phyloP scores from a whole-genome alignment of 2,113 vertebrate species.

The Aptenodytes forsteri region DNA sequence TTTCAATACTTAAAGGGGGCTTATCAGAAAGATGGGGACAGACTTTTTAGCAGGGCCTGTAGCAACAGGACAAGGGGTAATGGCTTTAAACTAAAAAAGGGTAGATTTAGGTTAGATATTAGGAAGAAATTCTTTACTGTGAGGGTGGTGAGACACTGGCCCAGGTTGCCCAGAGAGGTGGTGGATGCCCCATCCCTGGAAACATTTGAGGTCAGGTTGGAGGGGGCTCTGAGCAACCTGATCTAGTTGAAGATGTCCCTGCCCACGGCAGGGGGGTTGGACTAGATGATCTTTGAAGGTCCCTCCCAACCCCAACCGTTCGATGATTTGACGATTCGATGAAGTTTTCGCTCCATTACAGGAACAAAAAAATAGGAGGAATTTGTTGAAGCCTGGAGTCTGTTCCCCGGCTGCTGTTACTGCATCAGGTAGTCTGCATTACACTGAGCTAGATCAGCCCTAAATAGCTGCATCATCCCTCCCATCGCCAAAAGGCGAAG shows the following conservation, averaged over 20 bases:
- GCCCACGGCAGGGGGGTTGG: not conserved
- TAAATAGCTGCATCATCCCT: not conserved
- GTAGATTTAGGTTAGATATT: not conserved
- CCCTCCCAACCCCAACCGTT: not conserved
- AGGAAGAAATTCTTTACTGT: no score
- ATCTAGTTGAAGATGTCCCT: not conserved
- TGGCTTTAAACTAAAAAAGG: rapidly evolving
- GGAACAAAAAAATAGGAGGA: not conserved
- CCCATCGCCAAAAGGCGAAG: not conserved
- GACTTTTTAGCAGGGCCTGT: no score
- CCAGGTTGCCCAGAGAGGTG: not conserved
- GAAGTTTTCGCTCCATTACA: not conserved
- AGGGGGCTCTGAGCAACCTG: not conserved
- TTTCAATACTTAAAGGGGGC: not conserved
- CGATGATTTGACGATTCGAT: rapidly evolving
- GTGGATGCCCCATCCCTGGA: not conserved
- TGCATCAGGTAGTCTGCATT: rapidly evolving
- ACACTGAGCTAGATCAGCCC: not conserved
- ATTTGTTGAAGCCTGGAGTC: not conserved
- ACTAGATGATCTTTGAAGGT: not conserved
- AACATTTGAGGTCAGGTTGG: not conserved
- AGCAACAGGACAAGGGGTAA: not conserved
- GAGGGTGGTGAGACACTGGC: not conserved
- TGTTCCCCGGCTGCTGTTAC: not conserved
- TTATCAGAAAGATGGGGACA: not conserved